Conservation (phyloP, 2,797 vertebrate species). For the Tamandua tetradactyla region DNA sequence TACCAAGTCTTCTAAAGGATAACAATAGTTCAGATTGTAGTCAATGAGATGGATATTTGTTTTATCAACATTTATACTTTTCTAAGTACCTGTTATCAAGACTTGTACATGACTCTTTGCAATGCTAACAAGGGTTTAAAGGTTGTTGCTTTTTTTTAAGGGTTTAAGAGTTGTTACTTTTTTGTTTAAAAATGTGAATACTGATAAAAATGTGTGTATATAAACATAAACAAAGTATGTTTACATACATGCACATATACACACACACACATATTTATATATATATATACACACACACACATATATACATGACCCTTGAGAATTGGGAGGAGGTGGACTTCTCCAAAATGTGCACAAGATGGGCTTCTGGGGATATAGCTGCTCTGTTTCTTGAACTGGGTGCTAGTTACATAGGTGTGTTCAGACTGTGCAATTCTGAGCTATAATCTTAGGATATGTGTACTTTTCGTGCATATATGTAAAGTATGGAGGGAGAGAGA, state of each 20-base stretch:
- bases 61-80: conserved; percentile 1
- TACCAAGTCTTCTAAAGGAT: background rate
- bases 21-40: background rate
- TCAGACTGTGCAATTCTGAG: background rate
- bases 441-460: background rate
- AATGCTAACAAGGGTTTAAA: background rate
- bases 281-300: background rate
- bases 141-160: background rate
- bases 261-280: too few species aligned
- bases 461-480: background rate
- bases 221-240: too few species aligned
- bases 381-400: background rate
- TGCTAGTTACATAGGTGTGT: background rate
- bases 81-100: background rate
- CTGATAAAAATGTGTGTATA: background rate
- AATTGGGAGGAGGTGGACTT: background rate
- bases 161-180: background rate
- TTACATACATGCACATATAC: too few species aligned
- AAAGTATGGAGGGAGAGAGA: background rate
- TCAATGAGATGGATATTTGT: background rate
- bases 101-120: background rate
- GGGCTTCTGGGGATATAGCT: background rate
- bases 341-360: background rate
- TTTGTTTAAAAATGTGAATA: background rate
- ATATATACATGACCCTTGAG: background rate